These are phyloP conservation scores for Smutsia gigantea DNA, from an alignment of 2,797 vertebrate species.

Conservation along the genomic window DNA sequence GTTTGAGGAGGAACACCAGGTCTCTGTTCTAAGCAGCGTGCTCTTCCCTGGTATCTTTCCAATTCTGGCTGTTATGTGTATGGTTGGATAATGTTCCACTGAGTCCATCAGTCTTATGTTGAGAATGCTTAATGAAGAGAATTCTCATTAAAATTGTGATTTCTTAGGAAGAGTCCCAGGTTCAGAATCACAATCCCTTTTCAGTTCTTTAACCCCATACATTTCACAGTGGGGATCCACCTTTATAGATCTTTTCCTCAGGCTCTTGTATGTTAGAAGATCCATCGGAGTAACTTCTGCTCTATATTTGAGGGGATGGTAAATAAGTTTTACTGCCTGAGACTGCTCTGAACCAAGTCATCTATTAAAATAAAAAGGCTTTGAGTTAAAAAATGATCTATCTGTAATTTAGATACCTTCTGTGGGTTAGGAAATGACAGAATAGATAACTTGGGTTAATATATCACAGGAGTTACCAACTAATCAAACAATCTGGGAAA, in stretches of 20 bases:
- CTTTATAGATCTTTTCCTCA: background rate
- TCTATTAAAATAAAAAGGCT: background rate
- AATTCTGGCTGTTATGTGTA: background rate
- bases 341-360: background rate
- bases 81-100: background rate
- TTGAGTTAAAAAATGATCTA: background rate
- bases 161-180: background rate
- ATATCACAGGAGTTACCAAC: background rate
- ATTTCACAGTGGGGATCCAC: background rate
- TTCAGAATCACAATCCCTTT: background rate
- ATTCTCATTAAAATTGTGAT: background rate
- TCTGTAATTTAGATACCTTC: background rate
- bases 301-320: background rate
- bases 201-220: background rate
- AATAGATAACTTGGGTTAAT: background rate
- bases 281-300: background rate
- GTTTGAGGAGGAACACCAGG: background rate
- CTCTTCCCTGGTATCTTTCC: background rate
- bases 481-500: background rate
- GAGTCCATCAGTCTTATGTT: background rate
- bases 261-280: background rate
- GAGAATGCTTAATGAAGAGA: background rate
- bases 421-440: background rate
- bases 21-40: background rate
- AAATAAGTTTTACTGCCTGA: background rate